Conservation (phyloP, 2,113 vertebrate species). For the Caranx melampygus region DNA sequence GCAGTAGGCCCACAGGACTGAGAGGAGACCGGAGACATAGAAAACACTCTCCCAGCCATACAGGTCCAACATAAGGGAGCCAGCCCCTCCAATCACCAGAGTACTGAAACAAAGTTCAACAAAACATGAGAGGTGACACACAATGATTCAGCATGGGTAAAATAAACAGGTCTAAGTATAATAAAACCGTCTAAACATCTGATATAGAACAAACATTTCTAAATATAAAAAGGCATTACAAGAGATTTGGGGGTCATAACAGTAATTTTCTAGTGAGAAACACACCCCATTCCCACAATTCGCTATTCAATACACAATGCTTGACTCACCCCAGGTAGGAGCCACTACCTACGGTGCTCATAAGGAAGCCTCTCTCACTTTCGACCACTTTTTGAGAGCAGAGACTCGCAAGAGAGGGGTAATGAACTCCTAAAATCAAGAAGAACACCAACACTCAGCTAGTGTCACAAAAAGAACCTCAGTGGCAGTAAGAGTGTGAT, state of each 20-base stretch:
- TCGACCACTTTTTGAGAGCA: constrained; percentile 93
- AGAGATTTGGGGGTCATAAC: background rate
- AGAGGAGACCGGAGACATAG: constrained; percentile 91
- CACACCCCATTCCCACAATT: background rate
- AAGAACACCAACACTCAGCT: constrained; percentile 1
- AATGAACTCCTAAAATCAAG: constrained; percentile 83
- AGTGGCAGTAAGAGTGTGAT: background rate
- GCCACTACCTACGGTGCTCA: constrained; percentile 93
- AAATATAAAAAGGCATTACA: background rate
- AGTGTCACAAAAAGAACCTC: background rate
- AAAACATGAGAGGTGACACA: constrained; percentile 31
- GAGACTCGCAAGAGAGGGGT: constrained; percentile 85
- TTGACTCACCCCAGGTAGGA: constrained; percentile 94
- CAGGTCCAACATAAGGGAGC: constrained; percentile 92
- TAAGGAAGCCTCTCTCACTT: constrained; percentile 91
- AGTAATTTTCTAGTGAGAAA: background rate
- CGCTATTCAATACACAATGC: constrained; percentile 3
- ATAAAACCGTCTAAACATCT: background rate
- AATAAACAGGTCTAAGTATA: background rate
- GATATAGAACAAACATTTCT: background rate
- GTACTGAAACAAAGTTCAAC: constrained; percentile 81
- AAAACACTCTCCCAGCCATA: constrained; percentile 95
- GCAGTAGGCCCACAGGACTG: constrained; percentile 92
- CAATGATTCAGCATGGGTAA: background rate
- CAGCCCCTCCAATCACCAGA: constrained; percentile 89